Evolutionary conservation across 2,797 vertebrate genomes (phyloP).

Genomic region (Melanotaenia parkinsoni): DNA sequence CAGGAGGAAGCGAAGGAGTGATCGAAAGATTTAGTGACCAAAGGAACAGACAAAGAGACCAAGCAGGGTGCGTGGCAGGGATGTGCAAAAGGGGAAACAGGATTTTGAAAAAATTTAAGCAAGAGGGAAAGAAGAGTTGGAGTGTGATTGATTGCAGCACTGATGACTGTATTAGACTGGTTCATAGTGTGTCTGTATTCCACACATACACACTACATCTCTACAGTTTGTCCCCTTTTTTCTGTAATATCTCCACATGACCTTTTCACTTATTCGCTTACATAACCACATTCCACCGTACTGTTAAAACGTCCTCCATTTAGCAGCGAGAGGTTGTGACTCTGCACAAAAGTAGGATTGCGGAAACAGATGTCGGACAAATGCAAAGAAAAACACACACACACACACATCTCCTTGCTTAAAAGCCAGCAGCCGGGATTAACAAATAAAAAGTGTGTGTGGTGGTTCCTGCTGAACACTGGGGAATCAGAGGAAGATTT

Average conservation of each 20-base stretch:
- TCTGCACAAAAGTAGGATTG: constrained; percentile 33
- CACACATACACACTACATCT: constrained; percentile 30
- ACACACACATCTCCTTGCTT: neutral
- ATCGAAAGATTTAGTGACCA: constrained; percentile 19
- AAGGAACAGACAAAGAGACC: constrained; percentile 21
- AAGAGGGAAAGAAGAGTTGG: constrained; percentile 3
- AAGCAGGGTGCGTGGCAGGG: neutral
- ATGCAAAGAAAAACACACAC: neutral
- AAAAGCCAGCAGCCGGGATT: constrained; percentile 23
- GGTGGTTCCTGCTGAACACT: constrained; percentile 4
- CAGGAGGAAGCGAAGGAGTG: constrained; percentile 18
- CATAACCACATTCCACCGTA: constrained; percentile 17
- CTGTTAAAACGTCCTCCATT: constrained; percentile 17
- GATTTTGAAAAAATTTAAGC: neutral
- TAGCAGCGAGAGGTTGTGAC: constrained; percentile 7
- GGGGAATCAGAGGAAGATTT: constrained; percentile 20
- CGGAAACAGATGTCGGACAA: constrained; percentile 48
- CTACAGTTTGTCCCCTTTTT: constrained; percentile 6
- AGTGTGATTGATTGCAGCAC: constrained; percentile 14
- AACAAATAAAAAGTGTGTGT: constrained; percentile 15
- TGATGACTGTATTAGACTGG: constrained; percentile 1
- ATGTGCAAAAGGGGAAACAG: neutral
- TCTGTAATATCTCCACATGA: constrained; percentile 14
- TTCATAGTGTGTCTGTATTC: constrained; percentile 42
- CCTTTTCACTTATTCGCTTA: constrained; percentile 47